Evolutionary conservation across 2,797 vertebrate genomes (phyloP), one percentile per base, ranked within the genome.

Genomic region (Semotilus atromaculatus): DNA sequence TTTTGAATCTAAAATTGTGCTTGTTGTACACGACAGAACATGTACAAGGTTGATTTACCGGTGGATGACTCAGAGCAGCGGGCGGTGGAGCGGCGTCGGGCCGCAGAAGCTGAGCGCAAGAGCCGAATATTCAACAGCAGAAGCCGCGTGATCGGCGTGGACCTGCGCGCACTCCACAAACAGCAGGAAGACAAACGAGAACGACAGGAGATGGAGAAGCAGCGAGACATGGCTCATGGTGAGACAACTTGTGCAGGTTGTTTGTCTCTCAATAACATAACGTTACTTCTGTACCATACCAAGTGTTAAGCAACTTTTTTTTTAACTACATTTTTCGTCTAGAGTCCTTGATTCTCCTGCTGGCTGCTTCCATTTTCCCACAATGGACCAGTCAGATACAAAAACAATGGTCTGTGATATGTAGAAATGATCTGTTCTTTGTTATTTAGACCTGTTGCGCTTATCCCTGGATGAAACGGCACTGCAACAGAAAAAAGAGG

Each of bases 61-160:
- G 48, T 81, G 58, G 93, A 95, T 43, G 71, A 89, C 34, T 82
- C 86, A 13, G 71, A 5, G 16, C 85, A 86, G 34, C 88, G 55
- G 34, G 90, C 89, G 10, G 84, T 92, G 76, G 93, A 92, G 64
- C 91, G 91, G 40, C 90, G 93, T 1, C 89, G 90, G 81, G 79
- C 89, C 74, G 94, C 93, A 62, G 95, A 95, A 83, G 62, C 84
- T 5, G 89, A 86, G 19, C 94, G 95, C 51, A 93, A 90, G 62
- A 89, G 84, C 26, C 89, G 94, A 1, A 92, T 96, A 71, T 95
- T 92, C 64, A 92, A 93, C 86, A 85, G 93, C 23, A 87, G 91
- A 60, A 82, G 55, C 2, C 91, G 95, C 31, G 91, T 95, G 60
- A 92, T 96, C 64, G 95, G 95, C 29, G 23, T 96, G 0, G 94